Evolutionary conservation across 1,140 invertebrate species (phyloP), one percentile per base, ranked within the genome.

Genomic region (Caenorhabditis briggsae): DNA sequence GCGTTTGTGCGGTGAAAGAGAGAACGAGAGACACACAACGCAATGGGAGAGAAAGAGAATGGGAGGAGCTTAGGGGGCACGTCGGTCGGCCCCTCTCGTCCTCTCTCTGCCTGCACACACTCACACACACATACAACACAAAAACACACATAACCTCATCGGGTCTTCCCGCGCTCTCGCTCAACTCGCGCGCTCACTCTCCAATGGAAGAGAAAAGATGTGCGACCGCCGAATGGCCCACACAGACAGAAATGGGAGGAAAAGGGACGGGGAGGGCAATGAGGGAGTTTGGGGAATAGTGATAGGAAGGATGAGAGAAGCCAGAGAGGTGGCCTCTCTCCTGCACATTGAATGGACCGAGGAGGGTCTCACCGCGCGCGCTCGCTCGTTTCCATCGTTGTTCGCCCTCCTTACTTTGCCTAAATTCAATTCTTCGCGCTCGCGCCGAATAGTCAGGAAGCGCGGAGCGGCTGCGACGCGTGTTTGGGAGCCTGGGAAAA

Each of bases 11-110:
- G 50, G 46, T 23, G 70, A 74, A 46, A 20, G 33, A 78, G 11
- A 20, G 16, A 41, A 23, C 11, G n/a, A 78, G n/a, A 41, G n/a
- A 78, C 12, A 33, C 33, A 33, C 33, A 33, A 2, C 3, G 33
- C 33, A 33, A 33, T 33, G 33, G 33, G 33, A 78, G n/a, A 78
- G 70, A 78, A 46, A 50, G 14, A 78, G 33, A 78, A n/a, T 78
- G 70, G 70, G 70, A n/a, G 70, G 70, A 46, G 46, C 70, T 78
- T 78, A 46, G 70, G 50, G 16, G 50, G 50, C 50, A 16, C 11
- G 50, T 53, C 50, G 50, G 50, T 53, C 9, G 5, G 11, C 50
- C 50, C 50, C 50, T 16, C 50, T 61, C 59, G 20, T 20, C 5
- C 25, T 7, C 6, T 18, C 56, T 16, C 56, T 18, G 50, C 50